These are phyloP conservation scores for Uloborus plumipes DNA, from an alignment of 2,888 invertebrate species.

Conservation along the genomic window DNA sequence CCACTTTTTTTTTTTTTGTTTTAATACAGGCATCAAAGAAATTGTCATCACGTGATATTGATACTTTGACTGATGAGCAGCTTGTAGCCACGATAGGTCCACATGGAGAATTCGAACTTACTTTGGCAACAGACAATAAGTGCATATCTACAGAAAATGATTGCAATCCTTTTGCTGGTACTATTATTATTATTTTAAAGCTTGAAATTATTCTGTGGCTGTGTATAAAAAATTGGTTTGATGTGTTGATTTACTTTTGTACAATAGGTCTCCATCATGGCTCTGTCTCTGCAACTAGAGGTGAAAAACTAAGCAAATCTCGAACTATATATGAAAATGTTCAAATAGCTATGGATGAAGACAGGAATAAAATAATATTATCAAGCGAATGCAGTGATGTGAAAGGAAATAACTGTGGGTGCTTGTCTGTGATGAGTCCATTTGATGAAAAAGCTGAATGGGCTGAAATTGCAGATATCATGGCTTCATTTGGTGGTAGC, in stretches of 20 bases:
- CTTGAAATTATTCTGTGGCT: neutral
- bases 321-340: conserved; percentile 62
- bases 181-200: neutral
- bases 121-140: conserved; percentile 72
- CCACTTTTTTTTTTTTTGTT: too few relatives aligned
- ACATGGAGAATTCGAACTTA: conserved; percentile 62
- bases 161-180: conserved; percentile 87
- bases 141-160: conserved; percentile 84
- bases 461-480: conserved; percentile 95
- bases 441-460: conserved; percentile 96
- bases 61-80: conserved; percentile 79
- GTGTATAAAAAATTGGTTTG: neutral
- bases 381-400: conserved; percentile 30
- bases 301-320: conserved; percentile 35
- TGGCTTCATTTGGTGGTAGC: conserved; percentile 88
- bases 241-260: neutral
- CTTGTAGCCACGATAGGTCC: conserved; percentile 66
- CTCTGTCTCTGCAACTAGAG: conserved; percentile 38
- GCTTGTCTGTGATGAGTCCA: conserved; percentile 77
- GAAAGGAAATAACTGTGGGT: conserved; percentile 40
- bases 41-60: conserved; percentile 85
- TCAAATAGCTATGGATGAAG: conserved; percentile 57
- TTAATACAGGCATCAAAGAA: conserved; percentile 72
- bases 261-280: conserved; percentile 66
- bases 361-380: conserved; percentile 45